Evolutionary conservation across 2,888 invertebrate species (phyloP).

Genomic region (Noctua janthe): DNA sequence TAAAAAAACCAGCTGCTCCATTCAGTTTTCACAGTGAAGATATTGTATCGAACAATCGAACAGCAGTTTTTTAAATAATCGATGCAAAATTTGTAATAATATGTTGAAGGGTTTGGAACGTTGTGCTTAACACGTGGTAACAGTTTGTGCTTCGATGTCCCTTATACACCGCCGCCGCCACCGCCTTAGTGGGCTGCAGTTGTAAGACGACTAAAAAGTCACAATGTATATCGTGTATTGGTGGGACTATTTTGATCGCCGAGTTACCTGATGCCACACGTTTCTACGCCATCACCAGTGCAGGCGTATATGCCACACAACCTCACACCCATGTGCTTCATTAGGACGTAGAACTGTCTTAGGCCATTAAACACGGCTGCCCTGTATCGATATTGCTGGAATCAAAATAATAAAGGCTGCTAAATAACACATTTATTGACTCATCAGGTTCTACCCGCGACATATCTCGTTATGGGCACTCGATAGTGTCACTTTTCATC

Average conservation of each 20-base stretch:
- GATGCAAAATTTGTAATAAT: background rate
- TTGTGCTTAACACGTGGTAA: background rate
- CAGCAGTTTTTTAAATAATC: too few species aligned
- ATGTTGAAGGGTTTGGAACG: too few species aligned
- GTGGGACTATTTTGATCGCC: background rate
- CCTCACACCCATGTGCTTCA: constrained; percentile 84
- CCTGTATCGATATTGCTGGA: constrained; percentile 86
- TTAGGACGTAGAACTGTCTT: constrained; percentile 82
- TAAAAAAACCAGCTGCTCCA: too few species aligned
- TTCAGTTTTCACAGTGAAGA: too few species aligned
- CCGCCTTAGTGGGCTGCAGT: too few species aligned
- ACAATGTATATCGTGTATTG: background rate
- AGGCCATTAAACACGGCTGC: constrained; percentile 88
- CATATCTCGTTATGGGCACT: too few species aligned
- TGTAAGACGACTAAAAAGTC: too few species aligned
- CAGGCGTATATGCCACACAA: constrained; percentile 89
- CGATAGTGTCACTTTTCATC: too few species aligned
- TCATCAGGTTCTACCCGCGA: too few species aligned
- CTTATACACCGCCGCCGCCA: too few species aligned
- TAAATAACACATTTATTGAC: too few species aligned
- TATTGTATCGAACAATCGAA: too few species aligned
- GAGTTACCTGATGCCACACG: constrained; percentile 84
- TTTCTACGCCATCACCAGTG: constrained; percentile 79
- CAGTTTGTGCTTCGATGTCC: background rate
- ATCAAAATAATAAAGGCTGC: constrained; percentile 27